phyloP scores from a whole-genome alignment of 1,140 invertebrate genomes.

The Drosophila leontia region DNA sequence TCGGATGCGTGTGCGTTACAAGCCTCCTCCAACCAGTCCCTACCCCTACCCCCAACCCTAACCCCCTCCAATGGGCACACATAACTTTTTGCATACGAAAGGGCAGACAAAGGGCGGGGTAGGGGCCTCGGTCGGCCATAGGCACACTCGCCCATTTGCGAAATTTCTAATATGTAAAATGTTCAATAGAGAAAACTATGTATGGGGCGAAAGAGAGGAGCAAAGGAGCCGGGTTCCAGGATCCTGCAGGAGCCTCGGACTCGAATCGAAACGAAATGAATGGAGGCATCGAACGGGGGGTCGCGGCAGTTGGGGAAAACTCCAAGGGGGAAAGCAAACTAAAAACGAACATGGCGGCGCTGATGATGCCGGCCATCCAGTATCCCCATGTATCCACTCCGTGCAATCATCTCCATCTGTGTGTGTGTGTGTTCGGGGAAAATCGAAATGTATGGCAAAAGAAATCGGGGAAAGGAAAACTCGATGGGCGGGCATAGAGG shows the following conservation, averaged over 20 bases:
- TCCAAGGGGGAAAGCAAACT: slow-evolving; percentile 50
- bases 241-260: slow-evolving; percentile 38
- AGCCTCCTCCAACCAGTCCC: background rate
- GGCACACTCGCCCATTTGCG: slow-evolving; percentile 71
- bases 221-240: slow-evolving; percentile 28
- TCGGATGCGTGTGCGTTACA: slow-evolving; percentile 73
- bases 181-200: slow-evolving; percentile 84
- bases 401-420: slow-evolving; percentile 21
- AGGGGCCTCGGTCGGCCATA: slow-evolving; percentile 5
- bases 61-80: slow-evolving; percentile 55
- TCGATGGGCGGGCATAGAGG: slow-evolving; percentile 6
- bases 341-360: slow-evolving; percentile 67
- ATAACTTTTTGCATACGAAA: slow-evolving; percentile 68
- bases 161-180: slow-evolving; percentile 84
- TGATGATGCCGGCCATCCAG: slow-evolving; percentile 40
- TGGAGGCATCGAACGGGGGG: background rate
- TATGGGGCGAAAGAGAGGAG: slow-evolving; percentile 45
- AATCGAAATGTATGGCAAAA: slow-evolving; percentile 76
- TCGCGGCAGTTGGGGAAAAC: background rate
- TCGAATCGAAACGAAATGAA: slow-evolving; percentile 18
- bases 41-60: background rate
- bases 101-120: slow-evolving; percentile 3
- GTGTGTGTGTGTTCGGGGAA: slow-evolving; percentile 35
- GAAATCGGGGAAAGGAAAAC: slow-evolving; percentile 66
- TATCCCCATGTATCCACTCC: slow-evolving; percentile 35